These are phyloP conservation scores for Phaethon lepturus DNA, from an alignment of 2,113 vertebrate species.

Conservation along the genomic window DNA sequence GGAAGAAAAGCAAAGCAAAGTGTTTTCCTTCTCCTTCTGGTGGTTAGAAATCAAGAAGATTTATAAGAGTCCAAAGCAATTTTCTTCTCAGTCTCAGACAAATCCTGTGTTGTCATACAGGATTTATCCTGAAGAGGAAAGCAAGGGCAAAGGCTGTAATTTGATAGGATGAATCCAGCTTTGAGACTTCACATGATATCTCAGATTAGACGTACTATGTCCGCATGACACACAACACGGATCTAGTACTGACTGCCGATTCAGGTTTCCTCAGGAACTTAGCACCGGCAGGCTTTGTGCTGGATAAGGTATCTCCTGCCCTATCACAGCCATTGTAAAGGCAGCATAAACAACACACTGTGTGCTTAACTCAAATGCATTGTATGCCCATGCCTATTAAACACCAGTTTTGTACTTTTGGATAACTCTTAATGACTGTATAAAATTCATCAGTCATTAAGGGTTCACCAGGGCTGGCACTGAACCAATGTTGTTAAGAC, in stretches of 20 bases:
- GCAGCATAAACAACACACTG: not conserved
- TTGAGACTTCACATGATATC: slow-evolving; percentile 46
- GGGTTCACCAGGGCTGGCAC: not conserved
- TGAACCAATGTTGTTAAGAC: not conserved
- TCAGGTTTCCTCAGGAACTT: not conserved
- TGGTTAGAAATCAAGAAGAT: not conserved
- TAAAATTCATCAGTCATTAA: not conserved
- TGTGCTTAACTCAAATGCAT: not conserved
- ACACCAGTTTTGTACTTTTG: not conserved
- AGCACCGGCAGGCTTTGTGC: not conserved
- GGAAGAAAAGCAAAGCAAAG: not conserved
- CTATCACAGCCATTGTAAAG: not conserved
- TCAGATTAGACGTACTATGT: not conserved
- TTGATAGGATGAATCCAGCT: slow-evolving; percentile 48
- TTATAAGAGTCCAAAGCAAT: not conserved
- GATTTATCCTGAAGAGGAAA: slow-evolving; percentile 40
- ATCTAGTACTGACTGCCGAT: not conserved
- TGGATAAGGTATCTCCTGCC: not conserved
- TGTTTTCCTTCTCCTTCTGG: not conserved
- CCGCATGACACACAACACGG: not conserved
- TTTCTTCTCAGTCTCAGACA: not conserved
- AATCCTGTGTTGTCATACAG: not conserved
- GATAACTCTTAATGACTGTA: not conserved
- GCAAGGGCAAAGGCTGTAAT: slow-evolving; percentile 44
- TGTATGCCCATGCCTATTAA: not conserved